These are phyloP conservation scores for Cirrhinus mrigala DNA, from an alignment of 2,797 vertebrate genomes.

Conservation along the genomic window DNA sequence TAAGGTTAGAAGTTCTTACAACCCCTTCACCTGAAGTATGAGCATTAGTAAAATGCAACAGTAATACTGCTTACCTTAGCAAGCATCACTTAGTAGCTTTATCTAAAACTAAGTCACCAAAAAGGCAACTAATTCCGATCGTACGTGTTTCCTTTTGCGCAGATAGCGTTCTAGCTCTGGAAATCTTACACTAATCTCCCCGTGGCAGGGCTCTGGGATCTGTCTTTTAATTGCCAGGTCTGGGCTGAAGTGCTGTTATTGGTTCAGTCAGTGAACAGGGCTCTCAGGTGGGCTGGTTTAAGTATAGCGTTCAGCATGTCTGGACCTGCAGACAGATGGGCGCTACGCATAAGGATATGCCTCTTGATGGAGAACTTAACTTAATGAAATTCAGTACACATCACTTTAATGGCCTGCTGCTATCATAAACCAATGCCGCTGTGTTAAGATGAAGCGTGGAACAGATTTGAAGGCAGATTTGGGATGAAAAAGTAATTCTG, in stretches of 20 bases:
- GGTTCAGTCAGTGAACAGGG: conserved; percentile 18
- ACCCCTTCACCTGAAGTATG: not conserved
- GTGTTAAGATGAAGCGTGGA: conserved; percentile 24
- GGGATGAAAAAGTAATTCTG: conserved; percentile 4
- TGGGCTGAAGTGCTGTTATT: conserved; percentile 22
- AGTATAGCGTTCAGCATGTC: conserved; percentile 23
- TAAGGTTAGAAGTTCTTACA: not conserved
- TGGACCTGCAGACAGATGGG: conserved; percentile 45
- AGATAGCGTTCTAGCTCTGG: not conserved
- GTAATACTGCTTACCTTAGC: not conserved
- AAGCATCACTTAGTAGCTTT: not conserved
- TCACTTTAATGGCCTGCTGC: conserved; percentile 35
- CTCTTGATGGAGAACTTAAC: conserved; percentile 46
- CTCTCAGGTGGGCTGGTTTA: conserved; percentile 28
- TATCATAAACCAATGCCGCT: conserved; percentile 31
- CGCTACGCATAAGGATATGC: conserved; percentile 34
- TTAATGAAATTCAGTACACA: conserved; percentile 51
- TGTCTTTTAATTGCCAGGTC: conserved; percentile 39
- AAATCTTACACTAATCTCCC: not conserved
- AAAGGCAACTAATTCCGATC: not conserved
- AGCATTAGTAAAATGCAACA: not conserved
- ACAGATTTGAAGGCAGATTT: conserved; percentile 16
- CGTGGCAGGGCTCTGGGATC: not conserved
- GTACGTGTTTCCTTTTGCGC: not conserved
- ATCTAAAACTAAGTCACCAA: not conserved